These are phyloP conservation scores for Axis porcinus DNA, from an alignment of 2,113 vertebrate genomes.

Conservation along the genomic window DNA sequence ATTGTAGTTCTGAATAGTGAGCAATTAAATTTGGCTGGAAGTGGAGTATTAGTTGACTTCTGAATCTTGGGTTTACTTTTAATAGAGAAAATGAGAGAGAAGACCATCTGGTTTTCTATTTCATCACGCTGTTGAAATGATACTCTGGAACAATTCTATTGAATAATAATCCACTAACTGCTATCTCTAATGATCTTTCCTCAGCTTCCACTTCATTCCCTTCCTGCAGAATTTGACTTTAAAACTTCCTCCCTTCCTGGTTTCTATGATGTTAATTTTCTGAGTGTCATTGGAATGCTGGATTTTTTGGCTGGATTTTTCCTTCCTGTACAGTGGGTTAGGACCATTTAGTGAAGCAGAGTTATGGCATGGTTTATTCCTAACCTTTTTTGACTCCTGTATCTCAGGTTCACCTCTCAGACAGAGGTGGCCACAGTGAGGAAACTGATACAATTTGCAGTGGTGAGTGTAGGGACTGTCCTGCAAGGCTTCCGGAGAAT, in stretches of 20 bases:
- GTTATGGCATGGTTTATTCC: background rate
- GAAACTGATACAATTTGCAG: background rate
- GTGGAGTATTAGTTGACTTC: constrained; percentile 31
- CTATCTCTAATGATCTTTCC: constrained; percentile 1
- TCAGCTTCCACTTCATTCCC: background rate
- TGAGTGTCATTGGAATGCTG: background rate
- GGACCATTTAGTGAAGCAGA: background rate
- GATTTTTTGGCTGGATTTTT: background rate
- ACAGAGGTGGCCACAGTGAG: background rate
- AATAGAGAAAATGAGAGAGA: constrained; percentile 47
- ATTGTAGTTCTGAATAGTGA: constrained; percentile 28
- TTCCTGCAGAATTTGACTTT: background rate
- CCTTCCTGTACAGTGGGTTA: background rate
- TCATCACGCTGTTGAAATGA: background rate
- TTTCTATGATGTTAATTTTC: background rate
- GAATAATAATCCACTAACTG: constrained; percentile 25
- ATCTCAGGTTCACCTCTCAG: background rate
- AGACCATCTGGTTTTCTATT: constrained; percentile 26
- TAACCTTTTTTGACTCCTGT: background rate
- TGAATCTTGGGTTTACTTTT: constrained; percentile 48
- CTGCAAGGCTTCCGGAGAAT: background rate
- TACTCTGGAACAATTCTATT: background rate
- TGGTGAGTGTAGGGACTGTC: background rate
- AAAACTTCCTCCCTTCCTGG: background rate
- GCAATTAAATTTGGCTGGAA: constrained; percentile 41